phyloP scores from a whole-genome alignment of 2,888 invertebrate species.

The Chrysolina americana region DNA sequence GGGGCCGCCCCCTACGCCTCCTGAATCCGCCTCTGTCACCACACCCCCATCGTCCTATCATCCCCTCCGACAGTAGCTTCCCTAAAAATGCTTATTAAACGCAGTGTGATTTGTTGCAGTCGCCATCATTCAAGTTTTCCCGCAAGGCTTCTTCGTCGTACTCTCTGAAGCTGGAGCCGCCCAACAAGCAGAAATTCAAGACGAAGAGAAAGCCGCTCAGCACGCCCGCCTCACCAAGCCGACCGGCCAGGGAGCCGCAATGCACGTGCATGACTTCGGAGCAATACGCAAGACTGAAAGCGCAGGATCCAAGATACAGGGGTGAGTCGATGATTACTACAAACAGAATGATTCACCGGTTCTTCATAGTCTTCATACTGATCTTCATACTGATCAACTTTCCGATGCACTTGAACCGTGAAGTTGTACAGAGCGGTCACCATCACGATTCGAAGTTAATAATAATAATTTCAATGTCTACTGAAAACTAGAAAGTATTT shows the following conservation, averaged over 20 bases:
- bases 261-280: constrained; percentile 97
- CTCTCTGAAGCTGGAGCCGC: constrained; percentile 94
- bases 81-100: constrained; percentile 66
- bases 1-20: no score
- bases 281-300: constrained; percentile 88
- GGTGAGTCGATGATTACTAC: no score
- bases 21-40: no score
- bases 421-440: no score
- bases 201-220: constrained; percentile 80
- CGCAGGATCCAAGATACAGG: constrained; percentile 87
- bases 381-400: no score
- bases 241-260: constrained; percentile 84
- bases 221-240: constrained; percentile 93
- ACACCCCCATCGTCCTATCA: no score
- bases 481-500: no score
- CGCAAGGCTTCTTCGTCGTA: constrained; percentile 97
- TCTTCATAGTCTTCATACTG: no score
- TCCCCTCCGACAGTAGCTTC: not conserved
- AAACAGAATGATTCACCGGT: no score
- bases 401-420: no score
- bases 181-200: constrained; percentile 89
- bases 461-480: no score
- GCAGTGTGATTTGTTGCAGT: constrained; percentile 84
- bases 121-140: constrained; percentile 97
- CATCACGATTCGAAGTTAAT: no score